Base-by-base conservation (phyloP, 2,113 vertebrate genomes). In the Amphiprion ocellaris region DNA sequence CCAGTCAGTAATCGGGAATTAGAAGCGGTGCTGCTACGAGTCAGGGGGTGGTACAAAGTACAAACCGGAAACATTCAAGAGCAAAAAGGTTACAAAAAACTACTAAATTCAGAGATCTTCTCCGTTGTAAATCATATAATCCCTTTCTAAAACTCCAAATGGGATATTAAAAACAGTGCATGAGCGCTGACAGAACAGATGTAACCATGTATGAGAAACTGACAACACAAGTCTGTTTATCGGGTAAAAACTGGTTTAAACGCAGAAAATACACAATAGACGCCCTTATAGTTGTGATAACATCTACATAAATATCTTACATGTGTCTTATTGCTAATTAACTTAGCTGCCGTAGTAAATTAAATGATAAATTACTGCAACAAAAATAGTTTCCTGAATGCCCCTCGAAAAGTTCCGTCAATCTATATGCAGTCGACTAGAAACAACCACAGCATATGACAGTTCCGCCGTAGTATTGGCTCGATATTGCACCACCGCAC, bases 341-440 rank as follows among this genome's bases (percentile, higher is more conserved):
- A 50, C 1, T 8, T 50, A 50, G 33, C 33, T 10, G 7, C 8
- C 47, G 39, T 26, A 0, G 1, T 21, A 2, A 19, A 16, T 15
- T 10, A 37, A 0, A 37, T 37, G 4, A 21, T 52, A 2, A 44
- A 44, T 15, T 2, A 10, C 4, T 17, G 9, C 11, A 33, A 14
- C 5, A 14, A 17, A 16, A 19, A 7, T 0, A n/a, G 1, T 37
- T 30, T 54, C 75, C 69, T 84, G 72, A 88, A 90, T 14, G 86
- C 69, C 67, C 8, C 63, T 5, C 14, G 2, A 28, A 3, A 0
- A 16, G 3, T 0, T 17, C 0, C 17, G 66, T 55, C 0, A 16
- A 17, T 10, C 1, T 0, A 16, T 50, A 44, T 33, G 2, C 5
- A 8, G 37, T 26, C 86, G 82, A 10, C 0, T 3, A 21, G 81